Conservation (phyloP, 92 coral and sea anemone species). For the Parazoanthus atlanticus region DNA sequence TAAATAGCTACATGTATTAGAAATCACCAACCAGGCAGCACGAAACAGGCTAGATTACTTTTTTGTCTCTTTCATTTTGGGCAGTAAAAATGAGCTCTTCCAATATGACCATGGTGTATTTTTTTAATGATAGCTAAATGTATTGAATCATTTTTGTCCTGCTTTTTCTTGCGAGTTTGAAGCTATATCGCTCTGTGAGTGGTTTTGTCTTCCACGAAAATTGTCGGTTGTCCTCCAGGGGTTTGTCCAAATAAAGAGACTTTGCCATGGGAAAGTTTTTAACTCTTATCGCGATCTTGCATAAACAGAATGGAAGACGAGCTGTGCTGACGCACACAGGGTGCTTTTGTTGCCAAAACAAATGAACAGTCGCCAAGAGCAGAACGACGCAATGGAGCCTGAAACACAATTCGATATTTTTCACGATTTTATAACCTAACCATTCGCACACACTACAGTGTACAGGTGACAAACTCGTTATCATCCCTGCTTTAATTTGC, state of each 20-base stretch:
- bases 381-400: not conserved
- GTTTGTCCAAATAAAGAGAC: slow-evolving; percentile 23
- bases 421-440: not conserved
- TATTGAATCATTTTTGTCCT: too few relatives aligned
- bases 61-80: not conserved
- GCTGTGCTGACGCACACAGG: not conserved
- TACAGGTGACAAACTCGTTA: not conserved
- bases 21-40: not conserved
- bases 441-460: not conserved
- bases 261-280: slow-evolving; percentile 16
- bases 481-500: not conserved
- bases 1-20: slow-evolving; percentile 16
- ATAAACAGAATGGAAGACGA: slow-evolving; percentile 24
- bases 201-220: not conserved
- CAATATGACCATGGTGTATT: not conserved
- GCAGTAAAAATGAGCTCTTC: not conserved
- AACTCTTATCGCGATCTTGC: slow-evolving; percentile 23
- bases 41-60: not conserved
- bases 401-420: not conserved
- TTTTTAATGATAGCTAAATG: not conserved
- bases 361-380: not conserved
- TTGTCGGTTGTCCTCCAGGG: slow-evolving; percentile 13
- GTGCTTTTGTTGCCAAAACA: not conserved
- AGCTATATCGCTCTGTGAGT: not conserved
- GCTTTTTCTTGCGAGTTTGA: not conserved